phyloP scores from a whole-genome alignment of 53 echinoderm and acorn worm species.

The Apostichopus leukothele region DNA sequence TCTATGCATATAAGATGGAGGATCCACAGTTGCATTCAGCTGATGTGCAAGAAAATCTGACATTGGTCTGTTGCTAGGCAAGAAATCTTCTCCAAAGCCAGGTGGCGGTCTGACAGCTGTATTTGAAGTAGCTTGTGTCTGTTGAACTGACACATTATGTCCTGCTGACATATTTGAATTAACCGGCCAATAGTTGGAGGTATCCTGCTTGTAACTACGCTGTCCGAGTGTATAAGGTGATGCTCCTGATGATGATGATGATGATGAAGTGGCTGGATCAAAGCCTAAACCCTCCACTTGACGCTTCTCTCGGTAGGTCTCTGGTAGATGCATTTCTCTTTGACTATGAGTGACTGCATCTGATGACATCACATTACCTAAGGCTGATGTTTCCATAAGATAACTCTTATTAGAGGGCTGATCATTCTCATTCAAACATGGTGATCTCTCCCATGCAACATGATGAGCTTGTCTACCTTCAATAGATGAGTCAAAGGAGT shows the following conservation, averaged over 20 bases:
- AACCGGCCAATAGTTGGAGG: too few species aligned
- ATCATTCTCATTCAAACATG: not conserved
- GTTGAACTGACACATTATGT: too few species aligned
- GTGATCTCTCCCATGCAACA: conserved; percentile 10
- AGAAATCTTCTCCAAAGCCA: not conserved
- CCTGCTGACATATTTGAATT: too few species aligned
- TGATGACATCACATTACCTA: not conserved
- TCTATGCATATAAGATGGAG: not conserved
- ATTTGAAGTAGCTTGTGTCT: not conserved
- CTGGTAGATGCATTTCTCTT: too few species aligned
- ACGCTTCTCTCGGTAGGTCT: too few species aligned
- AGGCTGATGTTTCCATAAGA: not conserved
- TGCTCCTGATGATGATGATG: not conserved
- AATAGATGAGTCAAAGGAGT: not conserved
- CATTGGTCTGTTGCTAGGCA: conserved; percentile 6
- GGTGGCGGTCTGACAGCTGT: not conserved
- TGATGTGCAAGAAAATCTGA: conserved; percentile 31
- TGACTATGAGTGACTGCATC: not conserved
- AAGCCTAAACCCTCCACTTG: not conserved
- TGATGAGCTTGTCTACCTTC: not conserved
- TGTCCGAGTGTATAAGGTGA: not conserved
- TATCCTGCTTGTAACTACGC: too few species aligned
- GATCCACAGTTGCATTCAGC: not conserved
- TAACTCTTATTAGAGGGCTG: not conserved
- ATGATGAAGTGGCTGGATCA: not conserved